Evolutionary conservation across 1,140 invertebrate species (phyloP).

Genomic region (Xylocopa sonorina): DNA sequence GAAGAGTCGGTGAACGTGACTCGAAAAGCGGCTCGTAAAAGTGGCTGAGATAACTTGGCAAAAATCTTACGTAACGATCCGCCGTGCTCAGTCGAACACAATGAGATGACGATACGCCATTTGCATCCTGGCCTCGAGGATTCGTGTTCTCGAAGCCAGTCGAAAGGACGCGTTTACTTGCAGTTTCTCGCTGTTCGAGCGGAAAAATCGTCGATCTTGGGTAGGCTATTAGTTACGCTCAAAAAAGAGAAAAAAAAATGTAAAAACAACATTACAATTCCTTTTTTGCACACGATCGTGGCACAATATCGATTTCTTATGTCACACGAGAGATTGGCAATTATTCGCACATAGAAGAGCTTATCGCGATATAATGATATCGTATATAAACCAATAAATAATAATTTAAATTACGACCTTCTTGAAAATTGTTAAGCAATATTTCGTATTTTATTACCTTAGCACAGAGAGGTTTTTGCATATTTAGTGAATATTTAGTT

Average conservation of each 20-base stretch:
- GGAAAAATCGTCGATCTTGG: conserved; percentile 31
- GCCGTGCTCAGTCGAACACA: conserved; percentile 61
- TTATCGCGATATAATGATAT: no score
- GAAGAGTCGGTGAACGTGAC: background rate
- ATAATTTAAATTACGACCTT: background rate
- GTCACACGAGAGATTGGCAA: background rate
- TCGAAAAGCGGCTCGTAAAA: conserved; percentile 26
- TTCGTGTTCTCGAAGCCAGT: conserved; percentile 43
- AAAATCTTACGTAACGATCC: conserved; percentile 66
- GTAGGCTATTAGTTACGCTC: background rate
- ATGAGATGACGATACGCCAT: conserved; percentile 63
- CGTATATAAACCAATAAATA: no score
- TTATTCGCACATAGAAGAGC: no score
- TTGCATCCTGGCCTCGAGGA: conserved; percentile 59
- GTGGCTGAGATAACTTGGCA: conserved; percentile 44
- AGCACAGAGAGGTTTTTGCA: background rate
- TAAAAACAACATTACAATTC: background rate
- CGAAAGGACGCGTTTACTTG: conserved; percentile 55
- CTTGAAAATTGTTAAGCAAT: background rate
- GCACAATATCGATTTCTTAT: background rate
- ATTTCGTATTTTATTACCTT: background rate
- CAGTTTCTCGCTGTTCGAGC: conserved; percentile 13
- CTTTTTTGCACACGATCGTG: background rate
- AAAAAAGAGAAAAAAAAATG: background rate
- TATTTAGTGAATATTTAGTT: no score